Conservation (phyloP, 2,888 invertebrate genomes). For the Rhamphomyia laevipes region DNA sequence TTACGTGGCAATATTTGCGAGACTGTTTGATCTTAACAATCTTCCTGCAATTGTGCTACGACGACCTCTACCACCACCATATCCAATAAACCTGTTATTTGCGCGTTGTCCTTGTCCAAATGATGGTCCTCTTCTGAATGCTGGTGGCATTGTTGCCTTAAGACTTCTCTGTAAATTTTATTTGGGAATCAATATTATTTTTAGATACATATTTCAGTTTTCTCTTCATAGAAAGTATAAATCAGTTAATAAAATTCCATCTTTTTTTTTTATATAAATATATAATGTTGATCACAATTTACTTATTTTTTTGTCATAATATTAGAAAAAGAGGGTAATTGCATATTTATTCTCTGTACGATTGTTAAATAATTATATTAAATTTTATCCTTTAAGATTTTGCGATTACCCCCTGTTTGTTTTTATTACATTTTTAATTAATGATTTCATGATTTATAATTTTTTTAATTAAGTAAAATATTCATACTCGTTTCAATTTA, state of each 20-base stretch:
- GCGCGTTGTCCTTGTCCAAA: not conserved
- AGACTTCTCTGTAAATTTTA: constrained; percentile 36
- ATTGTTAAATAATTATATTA: too few relatives aligned
- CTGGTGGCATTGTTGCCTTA: constrained; percentile 20
- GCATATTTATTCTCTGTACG: too few relatives aligned
- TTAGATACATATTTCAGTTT: constrained; percentile 2
- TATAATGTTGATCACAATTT: too few relatives aligned
- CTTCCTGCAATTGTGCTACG: constrained; percentile 25
- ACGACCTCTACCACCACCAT: constrained; percentile 14
- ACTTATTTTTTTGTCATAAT: too few relatives aligned
- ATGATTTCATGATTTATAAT: not conserved
- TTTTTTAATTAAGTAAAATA: constrained; percentile 7
- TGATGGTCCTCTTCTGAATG: not conserved
- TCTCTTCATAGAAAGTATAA: not conserved
- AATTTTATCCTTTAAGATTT: too few relatives aligned
- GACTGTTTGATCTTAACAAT: constrained; percentile 31
- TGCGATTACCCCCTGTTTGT: too few relatives aligned
- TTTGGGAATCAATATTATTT: constrained; percentile 9
- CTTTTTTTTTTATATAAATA: too few relatives aligned
- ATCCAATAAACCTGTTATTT: too few relatives aligned
- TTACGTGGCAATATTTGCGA: constrained; percentile 37
- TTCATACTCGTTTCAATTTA: constrained; percentile 37
- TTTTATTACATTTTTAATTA: too few relatives aligned
- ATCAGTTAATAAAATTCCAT: too few relatives aligned
- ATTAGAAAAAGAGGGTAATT: too few relatives aligned